Conservation (phyloP, 1,140 invertebrate genomes). For the Drosophila takahashii region DNA sequence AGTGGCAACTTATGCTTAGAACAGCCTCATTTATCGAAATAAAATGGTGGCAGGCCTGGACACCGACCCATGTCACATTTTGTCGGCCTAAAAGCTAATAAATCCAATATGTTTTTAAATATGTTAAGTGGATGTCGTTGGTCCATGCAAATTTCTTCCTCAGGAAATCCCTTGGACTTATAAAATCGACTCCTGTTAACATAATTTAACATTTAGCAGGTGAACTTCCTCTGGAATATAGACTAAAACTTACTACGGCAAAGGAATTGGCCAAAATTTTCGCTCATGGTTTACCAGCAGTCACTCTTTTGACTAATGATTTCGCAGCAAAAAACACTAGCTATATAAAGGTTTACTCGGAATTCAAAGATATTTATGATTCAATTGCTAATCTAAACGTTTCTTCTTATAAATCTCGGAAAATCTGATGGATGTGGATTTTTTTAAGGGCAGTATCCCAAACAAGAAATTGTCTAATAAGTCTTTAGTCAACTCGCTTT, state of each 20-base stretch:
- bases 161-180: background rate
- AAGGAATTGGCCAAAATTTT: too few relatives aligned
- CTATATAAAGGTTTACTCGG: constrained; percentile 1
- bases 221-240: background rate
- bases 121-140: constrained; percentile 3
- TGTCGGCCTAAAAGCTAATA: constrained; percentile 1
- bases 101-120: background rate
- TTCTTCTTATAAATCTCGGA: background rate
- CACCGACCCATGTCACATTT: too few relatives aligned
- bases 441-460: background rate
- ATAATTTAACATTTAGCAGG: background rate
- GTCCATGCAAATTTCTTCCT: background rate
- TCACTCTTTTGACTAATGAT: background rate
- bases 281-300: too few relatives aligned
- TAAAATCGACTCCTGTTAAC: background rate
- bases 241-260: too few relatives aligned
- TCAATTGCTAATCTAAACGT: background rate
- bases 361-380: constrained; percentile 3
- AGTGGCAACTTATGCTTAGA: too few relatives aligned
- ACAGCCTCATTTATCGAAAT: too few relatives aligned
- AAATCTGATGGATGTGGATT: background rate
- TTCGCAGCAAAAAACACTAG: background rate
- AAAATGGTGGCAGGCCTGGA: too few relatives aligned
- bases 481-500: background rate
- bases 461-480: too few relatives aligned